phyloP scores from a whole-genome alignment of 2,113 vertebrate genomes.

The Hippocampus comes region DNA sequence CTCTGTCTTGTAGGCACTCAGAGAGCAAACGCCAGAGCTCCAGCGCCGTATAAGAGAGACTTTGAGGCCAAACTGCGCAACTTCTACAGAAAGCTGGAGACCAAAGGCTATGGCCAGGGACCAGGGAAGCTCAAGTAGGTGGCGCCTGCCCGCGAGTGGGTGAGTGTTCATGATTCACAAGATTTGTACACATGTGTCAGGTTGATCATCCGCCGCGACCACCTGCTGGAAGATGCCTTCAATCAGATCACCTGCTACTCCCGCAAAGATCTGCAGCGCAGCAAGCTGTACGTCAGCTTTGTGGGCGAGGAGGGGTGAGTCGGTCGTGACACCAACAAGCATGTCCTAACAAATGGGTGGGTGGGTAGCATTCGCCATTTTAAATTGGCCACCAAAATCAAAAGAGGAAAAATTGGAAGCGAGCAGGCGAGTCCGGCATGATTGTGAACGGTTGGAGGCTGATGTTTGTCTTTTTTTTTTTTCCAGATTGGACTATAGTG shows the following conservation, averaged over 20 bases:
- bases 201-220: conserved; percentile 88
- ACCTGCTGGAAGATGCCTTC: conserved; percentile 90
- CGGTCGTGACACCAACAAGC: neutral
- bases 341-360: neutral
- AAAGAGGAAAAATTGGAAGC: too few species aligned
- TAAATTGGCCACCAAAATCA: neutral
- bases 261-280: conserved; percentile 89
- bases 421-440: too few species aligned
- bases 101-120: conserved; percentile 92
- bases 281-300: conserved; percentile 91
- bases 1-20: conserved; percentile 77
- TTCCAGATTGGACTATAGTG: conserved; percentile 85
- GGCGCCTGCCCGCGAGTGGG: neutral
- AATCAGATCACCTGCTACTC: conserved; percentile 95
- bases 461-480: neutral
- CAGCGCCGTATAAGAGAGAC: conserved; percentile 89
- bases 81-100: conserved; percentile 91
- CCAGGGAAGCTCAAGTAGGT: conserved; percentile 88
- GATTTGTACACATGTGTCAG: conserved; percentile 52
- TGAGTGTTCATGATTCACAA: neutral
- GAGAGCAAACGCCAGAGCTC: conserved; percentile 87
- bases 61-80: conserved; percentile 93
- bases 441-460: too few species aligned
- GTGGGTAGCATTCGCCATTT: neutral
- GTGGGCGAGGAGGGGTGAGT: conserved; percentile 89